A percentile compares a stretch with the other conserved stretches of the same genome.
Evolutionary conservation across 37 sponge, comb jelly and placozoan species (phyloP).

Genomic region (Aplysina aerophoba): DNA sequence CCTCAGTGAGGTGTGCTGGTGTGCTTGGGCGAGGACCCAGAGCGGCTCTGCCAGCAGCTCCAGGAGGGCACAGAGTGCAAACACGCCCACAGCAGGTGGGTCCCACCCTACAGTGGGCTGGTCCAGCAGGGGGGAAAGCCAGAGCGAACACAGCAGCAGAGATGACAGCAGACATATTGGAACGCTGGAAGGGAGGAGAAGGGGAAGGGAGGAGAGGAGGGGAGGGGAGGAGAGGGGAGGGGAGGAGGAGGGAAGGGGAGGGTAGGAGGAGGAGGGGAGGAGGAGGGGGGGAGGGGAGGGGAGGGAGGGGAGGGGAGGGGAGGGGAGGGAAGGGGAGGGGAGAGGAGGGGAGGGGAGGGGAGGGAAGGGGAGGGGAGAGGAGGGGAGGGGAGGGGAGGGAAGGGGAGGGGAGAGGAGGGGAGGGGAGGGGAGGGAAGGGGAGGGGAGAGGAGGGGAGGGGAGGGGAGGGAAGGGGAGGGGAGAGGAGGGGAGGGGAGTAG

Average conservation of each 20-base stretch:
- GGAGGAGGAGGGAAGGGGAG: not conserved
- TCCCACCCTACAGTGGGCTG: slow-evolving; percentile 70
- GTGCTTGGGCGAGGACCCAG: slow-evolving; percentile 64
- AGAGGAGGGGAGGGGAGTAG: no score
- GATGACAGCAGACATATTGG: slow-evolving; percentile 44
- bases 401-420: not conserved
- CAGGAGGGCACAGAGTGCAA: slow-evolving; percentile 69
- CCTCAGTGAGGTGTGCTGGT: slow-evolving; percentile 67
- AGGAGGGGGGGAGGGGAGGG: not conserved
- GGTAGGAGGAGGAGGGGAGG: not conserved
- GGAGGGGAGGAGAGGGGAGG: not conserved
- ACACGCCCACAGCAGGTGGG: slow-evolving; percentile 67
- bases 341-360: no score
- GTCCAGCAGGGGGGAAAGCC: slow-evolving; percentile 75
- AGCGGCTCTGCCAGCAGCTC: slow-evolving; percentile 89
- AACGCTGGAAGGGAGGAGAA: slow-evolving; percentile 6
- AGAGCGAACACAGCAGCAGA: slow-evolving; percentile 45
- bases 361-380: not conserved
- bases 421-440: not conserved
- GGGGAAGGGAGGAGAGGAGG: no score
- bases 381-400: no score
- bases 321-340: no score
- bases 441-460: not conserved
- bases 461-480: not conserved
- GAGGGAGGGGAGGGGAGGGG: not conserved